Evolutionary conservation across 2,888 invertebrate genomes (phyloP), one percentile per base, ranked within the genome.

Genomic region (Sinohyriopsis cumingii): DNA sequence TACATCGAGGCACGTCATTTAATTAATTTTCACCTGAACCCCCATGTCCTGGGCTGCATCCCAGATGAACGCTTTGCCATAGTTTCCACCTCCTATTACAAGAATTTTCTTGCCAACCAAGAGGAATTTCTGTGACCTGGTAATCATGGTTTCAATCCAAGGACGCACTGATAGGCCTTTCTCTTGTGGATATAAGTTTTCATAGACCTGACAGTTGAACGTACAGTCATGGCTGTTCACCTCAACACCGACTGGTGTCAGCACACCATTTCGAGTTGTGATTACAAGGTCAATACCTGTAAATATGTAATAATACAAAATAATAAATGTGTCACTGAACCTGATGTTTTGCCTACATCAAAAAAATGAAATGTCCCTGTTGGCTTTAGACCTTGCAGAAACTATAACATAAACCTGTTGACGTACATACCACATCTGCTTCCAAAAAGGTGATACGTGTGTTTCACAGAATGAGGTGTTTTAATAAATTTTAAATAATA

Each of bases 151-250:
- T 53, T 79, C 66, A 6, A 84, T 74, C 53, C 77, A 70, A 1
- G 81, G 80, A 6, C 71, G 60, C 6, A 81, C 77, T 12, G 79
- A 73, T 56, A 66, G 33, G 12, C 82, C 82, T 1, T 67, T 24
- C 7, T 33, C 45, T 2, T 71, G 70, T n/a, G 72, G 71, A 53
- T 72, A 65, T 25, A 77, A 0, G 45, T 15, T 75, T 28, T 82
- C 82, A 53, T 61, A 76, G n/a, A 82, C 64, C 59, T 78, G 79
- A 28, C 78, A 78, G 65, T 76, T 78, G 18, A 76, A 77, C 3
- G 77, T 77, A 67, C 84, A 83, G 65, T 83, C 83, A 60, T 83
- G 84, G 24, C 81, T 79, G 72, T 84, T 84, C n/a, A 82, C 83
- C 68, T 84, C 84, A 9, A 84, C 82, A 7, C 77, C 77, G 24